Percentiles rank a stretch among this genome's conserved stretches.
Conservation (phyloP, 2,888 invertebrate genomes). For the Calameuta idolon region DNA sequence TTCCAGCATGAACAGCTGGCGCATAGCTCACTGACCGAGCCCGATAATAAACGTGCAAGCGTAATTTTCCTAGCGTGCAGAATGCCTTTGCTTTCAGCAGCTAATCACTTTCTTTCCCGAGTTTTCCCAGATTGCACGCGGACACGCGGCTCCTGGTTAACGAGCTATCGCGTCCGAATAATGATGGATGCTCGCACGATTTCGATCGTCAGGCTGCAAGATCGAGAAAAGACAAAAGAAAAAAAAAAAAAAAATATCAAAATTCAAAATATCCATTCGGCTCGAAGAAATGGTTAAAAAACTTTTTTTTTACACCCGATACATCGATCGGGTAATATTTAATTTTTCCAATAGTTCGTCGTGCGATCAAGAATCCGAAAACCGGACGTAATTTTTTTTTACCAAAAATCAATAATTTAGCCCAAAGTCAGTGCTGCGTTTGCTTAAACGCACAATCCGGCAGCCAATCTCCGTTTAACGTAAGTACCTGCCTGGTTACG, state of each 20-base stretch:
- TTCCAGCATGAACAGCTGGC: not conserved
- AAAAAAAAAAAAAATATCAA: not conserved
- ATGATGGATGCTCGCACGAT: not conserved
- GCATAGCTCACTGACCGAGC: not conserved
- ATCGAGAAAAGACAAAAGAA: not conserved
- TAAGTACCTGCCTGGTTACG: not conserved
- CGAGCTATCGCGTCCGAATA: not conserved
- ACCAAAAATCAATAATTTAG: not conserved
- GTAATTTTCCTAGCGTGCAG: not conserved
- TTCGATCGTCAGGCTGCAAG: not conserved
- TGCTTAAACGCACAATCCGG: not conserved
- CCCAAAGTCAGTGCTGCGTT: not conserved
- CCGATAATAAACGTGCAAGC: not conserved
- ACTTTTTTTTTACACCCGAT: too few species aligned
- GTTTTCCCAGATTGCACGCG: not conserved
- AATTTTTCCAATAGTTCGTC: not conserved
- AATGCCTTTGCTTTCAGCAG: not conserved
- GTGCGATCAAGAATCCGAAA: not conserved
- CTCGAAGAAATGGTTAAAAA: rapidly evolving
- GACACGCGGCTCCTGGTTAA: not conserved
- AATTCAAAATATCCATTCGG: not conserved
- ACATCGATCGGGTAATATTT: not conserved
- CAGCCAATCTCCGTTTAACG: not conserved
- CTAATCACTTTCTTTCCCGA: not conserved
- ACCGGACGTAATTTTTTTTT: not conserved